Conservation (phyloP, 2,888 invertebrate genomes). For the Nomada flava region DNA sequence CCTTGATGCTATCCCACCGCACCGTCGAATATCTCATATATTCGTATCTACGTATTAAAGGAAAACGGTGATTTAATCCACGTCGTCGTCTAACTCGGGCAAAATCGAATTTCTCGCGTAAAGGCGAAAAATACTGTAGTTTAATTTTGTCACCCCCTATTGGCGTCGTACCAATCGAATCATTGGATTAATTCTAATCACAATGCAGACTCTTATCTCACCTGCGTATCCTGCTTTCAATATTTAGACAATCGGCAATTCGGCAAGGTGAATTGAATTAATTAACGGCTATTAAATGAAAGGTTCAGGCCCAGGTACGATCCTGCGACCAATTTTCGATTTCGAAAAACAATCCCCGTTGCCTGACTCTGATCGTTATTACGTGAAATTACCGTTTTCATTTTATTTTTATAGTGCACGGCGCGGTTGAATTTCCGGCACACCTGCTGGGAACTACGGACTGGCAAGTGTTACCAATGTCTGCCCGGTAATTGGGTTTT, state of each 20-base stretch:
- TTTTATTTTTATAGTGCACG: conserved; percentile 21
- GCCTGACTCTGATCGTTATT: conserved; percentile 7
- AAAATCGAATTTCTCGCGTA: conserved; percentile 11
- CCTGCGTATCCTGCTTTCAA: neutral
- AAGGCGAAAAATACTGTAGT: conserved; percentile 16
- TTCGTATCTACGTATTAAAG: conserved; percentile 17
- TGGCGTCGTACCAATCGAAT: neutral
- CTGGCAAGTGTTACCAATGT: conserved; percentile 34
- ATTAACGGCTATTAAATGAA: conserved; percentile 36
- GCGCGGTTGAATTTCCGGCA: neutral
- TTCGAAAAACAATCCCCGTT: neutral
- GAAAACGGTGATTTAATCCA: conserved; percentile 27
- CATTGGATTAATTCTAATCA: neutral
- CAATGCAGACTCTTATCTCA: neutral
- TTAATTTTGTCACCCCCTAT: neutral
- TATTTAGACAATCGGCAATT: conserved; percentile 1
- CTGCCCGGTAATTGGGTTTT: conserved; percentile 48
- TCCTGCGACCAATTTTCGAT: neutral
- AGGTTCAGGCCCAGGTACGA: neutral
- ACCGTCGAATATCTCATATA: neutral
- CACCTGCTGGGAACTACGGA: conserved; percentile 29
- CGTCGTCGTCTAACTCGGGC: conserved; percentile 17
- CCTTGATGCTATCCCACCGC: conserved; percentile 12
- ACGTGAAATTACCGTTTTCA: neutral
- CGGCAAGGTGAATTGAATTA: conserved; percentile 41